Conservation (phyloP, 2,888 invertebrate genomes). For the Tenthredo notha region DNA sequence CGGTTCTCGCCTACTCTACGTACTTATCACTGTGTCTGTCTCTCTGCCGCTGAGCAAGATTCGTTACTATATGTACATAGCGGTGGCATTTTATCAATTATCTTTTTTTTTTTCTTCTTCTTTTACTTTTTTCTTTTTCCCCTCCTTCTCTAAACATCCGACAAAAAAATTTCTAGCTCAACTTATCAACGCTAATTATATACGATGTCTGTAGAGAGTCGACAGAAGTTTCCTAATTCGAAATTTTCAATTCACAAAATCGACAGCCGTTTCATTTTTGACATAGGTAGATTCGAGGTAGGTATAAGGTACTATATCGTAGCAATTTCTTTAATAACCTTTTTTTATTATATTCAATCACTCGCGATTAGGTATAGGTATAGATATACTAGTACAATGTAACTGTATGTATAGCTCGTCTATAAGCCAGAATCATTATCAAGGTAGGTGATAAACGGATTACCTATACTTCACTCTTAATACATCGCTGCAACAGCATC, state of each 20-base stretch:
- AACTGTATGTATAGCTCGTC: neutral
- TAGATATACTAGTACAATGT: neutral
- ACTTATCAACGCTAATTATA: conserved; percentile 2
- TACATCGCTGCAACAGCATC: neutral
- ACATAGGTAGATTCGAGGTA: too few species aligned
- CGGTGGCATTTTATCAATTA: conserved; percentile 16
- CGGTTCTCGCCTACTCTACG: conserved; percentile 5
- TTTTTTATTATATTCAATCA: neutral
- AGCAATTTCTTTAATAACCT: neutral
- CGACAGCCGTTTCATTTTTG: neutral
- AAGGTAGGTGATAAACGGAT: conserved; percentile 43
- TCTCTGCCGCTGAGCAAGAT: neutral
- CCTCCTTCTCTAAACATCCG: neutral
- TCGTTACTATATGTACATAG: neutral
- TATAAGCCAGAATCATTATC: conserved; percentile 22
- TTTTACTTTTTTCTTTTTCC: neutral
- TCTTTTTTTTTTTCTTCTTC: neutral
- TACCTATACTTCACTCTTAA: neutral
- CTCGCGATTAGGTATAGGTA: neutral
- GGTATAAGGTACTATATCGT: neutral
- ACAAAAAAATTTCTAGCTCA: neutral
- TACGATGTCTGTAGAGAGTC: too few species aligned
- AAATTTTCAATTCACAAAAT: neutral
- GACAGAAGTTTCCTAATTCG: too few species aligned
- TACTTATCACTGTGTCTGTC: conserved; percentile 4